These are phyloP conservation scores for Arnoldichthys spilopterus DNA, from an alignment of 2,797 vertebrate genomes.

Conservation along the genomic window DNA sequence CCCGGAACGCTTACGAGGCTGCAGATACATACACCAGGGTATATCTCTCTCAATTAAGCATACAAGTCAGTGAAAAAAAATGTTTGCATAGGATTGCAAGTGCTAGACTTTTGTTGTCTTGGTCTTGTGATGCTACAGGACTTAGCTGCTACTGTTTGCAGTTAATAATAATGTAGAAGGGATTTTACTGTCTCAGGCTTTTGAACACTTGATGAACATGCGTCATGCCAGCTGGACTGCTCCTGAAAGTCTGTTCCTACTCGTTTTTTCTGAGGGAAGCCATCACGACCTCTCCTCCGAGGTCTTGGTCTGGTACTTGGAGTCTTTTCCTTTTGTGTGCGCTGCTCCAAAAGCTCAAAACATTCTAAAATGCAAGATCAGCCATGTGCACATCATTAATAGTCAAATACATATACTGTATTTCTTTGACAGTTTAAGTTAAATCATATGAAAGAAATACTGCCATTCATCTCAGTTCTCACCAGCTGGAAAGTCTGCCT, in stretches of 20 bases:
- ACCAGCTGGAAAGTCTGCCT: conserved; percentile 92
- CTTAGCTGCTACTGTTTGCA: too few species aligned
- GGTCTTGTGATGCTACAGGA: too few species aligned
- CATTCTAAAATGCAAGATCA: conserved; percentile 68
- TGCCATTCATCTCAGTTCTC: conserved; percentile 56
- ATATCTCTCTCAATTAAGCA: background rate
- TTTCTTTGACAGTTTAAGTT: background rate
- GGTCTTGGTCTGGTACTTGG: conserved; percentile 63
- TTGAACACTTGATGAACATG: too few species aligned
- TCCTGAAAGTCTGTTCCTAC: too few species aligned
- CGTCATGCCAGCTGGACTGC: too few species aligned
- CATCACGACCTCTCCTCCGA: conserved; percentile 84
- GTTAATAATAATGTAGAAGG: too few species aligned
- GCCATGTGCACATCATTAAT: background rate
- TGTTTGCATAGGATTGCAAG: too few species aligned
- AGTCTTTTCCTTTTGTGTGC: conserved; percentile 68
- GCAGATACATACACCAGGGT: conserved; percentile 27
- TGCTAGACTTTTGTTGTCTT: background rate
- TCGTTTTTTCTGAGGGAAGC: conserved; percentile 83
- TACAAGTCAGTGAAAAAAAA: background rate
- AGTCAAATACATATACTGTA: background rate
- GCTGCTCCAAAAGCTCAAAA: conserved; percentile 77
- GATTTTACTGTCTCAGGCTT: too few species aligned
- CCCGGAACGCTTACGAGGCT: conserved; percentile 80
- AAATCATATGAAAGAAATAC: background rate